Evolutionary conservation across 2,797 vertebrate genomes (phyloP), one percentile per base, ranked within the genome.

Genomic region (Harpagifer antarcticus): DNA sequence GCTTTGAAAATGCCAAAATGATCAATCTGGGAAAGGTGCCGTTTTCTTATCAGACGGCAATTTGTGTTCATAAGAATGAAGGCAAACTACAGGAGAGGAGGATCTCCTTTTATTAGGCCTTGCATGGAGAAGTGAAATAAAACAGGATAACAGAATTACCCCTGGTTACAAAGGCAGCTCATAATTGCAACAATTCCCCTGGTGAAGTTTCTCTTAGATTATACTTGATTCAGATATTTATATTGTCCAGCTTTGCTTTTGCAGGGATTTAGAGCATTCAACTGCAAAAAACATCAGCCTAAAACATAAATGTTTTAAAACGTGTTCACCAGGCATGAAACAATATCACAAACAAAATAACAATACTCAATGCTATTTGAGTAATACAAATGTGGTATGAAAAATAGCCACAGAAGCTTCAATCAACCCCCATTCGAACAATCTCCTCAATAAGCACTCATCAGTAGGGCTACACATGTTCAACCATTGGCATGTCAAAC

Each of bases 191-290:
- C 43, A 73, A 62, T 74, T 90, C 89, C 90, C 83, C 71, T 72
- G 49, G 17, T 68, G 78, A 79, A 17, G 57, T 65, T 63, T 68
- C 53, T 42, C 63, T 45, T 64, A 82, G 83, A 89, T 92, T 63
- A 23, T 27, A 84, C 81, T 40, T 73, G 88, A 88, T 88, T 88
- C 90, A 67, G 68, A 61, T 54, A 42, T 72, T 82, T 72, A 89
- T 68, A 82, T 74, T 43, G 50, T 68, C 75, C 16, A 40, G 37
- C 56, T 31, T 54, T 37, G 66, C 50, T 76, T 57, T 31, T 57
- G 59, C 43, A 78, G 31, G 53, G 74, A 76, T 76, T 63, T 63
- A 68, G 43, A 68, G 47, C 50, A 64, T 37, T 54, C 27, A 19
- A 13, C 9, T 69, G 49, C 57, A 43, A 5, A 40, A 71, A 68